Evolutionary conservation across 1,140 invertebrate genomes (phyloP), one percentile per base, ranked within the genome.

Genomic region (Drosophila hydei): DNA sequence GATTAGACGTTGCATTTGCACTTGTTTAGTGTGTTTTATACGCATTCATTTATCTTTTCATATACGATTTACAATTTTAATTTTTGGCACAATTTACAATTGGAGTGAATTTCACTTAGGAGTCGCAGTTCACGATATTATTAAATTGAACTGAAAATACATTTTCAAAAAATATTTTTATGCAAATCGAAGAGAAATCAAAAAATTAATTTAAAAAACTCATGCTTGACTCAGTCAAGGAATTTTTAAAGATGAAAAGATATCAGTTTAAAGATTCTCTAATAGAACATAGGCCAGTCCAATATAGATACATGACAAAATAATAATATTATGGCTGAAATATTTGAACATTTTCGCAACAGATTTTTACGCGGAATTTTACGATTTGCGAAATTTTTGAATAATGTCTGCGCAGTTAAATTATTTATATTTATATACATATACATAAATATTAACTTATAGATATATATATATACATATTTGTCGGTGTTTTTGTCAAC

Each of bases 61-160:
- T 55, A 43, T 51, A 42, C 14, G 27, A 54, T 63, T 67, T 75
- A 36, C 36, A 25, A 42, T 56, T 45, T 50, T 36, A 48, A 23
- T 71, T 50, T 68, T 80, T 80, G 78, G 78, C 78, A 80, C 78
- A 81, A 80, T 58, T 76, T 81, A 43, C 14, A 36, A 50, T 33
- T 74, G 51, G 36, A 56, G 18, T 48, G 27, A 45, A 56, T 73
- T 70, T 69, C 61, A 65, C 33, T 62, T 62, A 33, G 33, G 19
- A 21, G 18, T 60, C 45, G 43, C 27, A 45, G 48, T 21, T 54
- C 21, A 69, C 65, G 43, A 71, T 64, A 55, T 65, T 30, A 64
- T 50, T 65, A 14, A 65, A 40, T 30, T 25, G 23, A 64, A 64
- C 58, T 61, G 59, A 16, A 51, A 51, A 42, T 0, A 42, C 16